Base-by-base conservation (phyloP, 2,888 invertebrate genomes). In the Stegana nigrithorax region DNA sequence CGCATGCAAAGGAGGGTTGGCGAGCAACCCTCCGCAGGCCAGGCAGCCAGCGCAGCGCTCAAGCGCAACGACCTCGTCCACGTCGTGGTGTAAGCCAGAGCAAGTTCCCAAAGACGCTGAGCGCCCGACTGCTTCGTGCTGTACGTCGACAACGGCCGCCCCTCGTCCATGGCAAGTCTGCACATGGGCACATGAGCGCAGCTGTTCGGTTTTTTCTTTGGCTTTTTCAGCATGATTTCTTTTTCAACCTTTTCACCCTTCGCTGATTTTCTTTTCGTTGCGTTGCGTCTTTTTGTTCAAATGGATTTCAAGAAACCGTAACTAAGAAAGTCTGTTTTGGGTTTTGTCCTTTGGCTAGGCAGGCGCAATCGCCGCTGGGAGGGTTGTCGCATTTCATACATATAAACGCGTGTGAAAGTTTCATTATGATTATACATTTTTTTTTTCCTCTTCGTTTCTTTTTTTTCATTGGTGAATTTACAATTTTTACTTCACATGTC, bases 191-290 rank as follows among this genome's bases (percentile, higher is more conserved):
- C n/a, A 39, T 14, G n/a, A 12, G n/a, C 45, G 45, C 45, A 47
- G 45, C 45, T 47, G 45, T 47, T 47, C n/a, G n/a, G 45, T 47
- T n/a, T n/a, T n/a, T n/a, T n/a, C n/a, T 47, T 47, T 47, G 21
- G 45, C 45, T 47, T 47, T 47, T 47, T 47, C 21, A 23, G 12
- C 23, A 47, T 47, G 45, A 12, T 39, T 39, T 12, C 4, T 12
- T 39, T 39, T n/a, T n/a, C n/a, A n/a, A n/a, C n/a, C n/a, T n/a
- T 23, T 39, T 39, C 39, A 39, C 39, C 39, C 39, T 39, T 39
- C 39, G 39, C 39, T 47, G 45, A 47, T n/a, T n/a, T n/a, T n/a
- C n/a, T n/a, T n/a, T n/a, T n/a, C n/a, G n/a, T n/a, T n/a, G n/a
- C n/a, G n/a, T n/a, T n/a, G n/a, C n/a, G n/a, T n/a, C n/a, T n/a